Evolutionary conservation across 2,113 vertebrate genomes (phyloP).

Genomic region (Galeopterus variegatus): DNA sequence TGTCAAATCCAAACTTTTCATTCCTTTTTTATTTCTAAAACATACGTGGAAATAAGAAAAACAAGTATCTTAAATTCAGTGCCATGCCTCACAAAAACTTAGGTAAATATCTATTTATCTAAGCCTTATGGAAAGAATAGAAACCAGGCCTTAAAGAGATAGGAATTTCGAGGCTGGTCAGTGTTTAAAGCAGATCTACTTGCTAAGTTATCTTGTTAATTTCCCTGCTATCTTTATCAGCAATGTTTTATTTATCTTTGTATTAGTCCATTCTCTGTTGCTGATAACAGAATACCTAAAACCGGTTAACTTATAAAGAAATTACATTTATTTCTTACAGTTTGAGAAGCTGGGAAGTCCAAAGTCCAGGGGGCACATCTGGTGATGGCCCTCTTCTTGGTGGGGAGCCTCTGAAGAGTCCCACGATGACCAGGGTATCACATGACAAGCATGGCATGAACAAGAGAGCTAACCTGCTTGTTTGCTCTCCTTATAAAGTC

Average conservation of each 20-base stretch:
- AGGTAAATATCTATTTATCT: neutral
- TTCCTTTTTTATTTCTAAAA: neutral
- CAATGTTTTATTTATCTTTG: neutral
- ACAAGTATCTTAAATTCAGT: neutral
- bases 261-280: too few species aligned
- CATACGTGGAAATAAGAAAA: neutral
- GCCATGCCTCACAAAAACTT: neutral
- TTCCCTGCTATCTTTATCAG: neutral
- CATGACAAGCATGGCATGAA: too few species aligned
- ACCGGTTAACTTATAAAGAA: too few species aligned
- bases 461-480: too few species aligned
- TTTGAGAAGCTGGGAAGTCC: too few species aligned
- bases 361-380: too few species aligned
- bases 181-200: neutral
- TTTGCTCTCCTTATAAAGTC: too few species aligned
- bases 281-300: too few species aligned
- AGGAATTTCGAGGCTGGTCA: neutral
- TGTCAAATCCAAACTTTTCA: neutral
- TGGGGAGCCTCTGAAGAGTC: too few species aligned
- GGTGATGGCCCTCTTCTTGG: too few species aligned
- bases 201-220: neutral
- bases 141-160: neutral
- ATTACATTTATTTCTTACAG: too few species aligned
- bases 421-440: too few species aligned
- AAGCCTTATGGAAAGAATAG: neutral